A percentile compares a stretch with the other conserved stretches of the same genome.
Evolutionary conservation across 2,888 invertebrate species (phyloP).

Genomic region (Cotesia congregata): DNA sequence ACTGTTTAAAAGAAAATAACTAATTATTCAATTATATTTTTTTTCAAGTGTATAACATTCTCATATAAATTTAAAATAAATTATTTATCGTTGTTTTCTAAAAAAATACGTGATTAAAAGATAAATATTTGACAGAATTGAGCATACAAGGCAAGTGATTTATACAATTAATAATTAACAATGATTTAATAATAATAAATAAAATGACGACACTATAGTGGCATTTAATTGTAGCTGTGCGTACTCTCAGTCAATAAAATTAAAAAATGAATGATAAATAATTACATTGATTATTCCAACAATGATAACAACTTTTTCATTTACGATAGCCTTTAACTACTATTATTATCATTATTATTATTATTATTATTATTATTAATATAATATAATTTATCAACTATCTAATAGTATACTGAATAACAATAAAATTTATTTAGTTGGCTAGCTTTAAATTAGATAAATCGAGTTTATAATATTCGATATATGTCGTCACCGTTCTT

Average conservation of each 20-base stretch:
- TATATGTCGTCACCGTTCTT: constrained; percentile 61
- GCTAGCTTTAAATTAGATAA: constrained; percentile 32
- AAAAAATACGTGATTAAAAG: not conserved
- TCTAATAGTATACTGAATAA: constrained; percentile 13
- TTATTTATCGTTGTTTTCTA: not conserved
- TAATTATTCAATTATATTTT: not conserved
- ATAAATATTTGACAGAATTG: not conserved
- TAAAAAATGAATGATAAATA: constrained; percentile 28
- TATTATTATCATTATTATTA: not conserved
- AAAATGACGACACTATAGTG: not conserved
- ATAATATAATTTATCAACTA: constrained; percentile 15
- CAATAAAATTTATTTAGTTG: constrained; percentile 5
- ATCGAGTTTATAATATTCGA: constrained; percentile 25
- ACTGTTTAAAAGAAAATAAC: not conserved
- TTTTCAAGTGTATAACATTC: not conserved
- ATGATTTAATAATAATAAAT: not conserved
- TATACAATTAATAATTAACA: not conserved
- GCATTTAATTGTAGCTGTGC: constrained; percentile 3
- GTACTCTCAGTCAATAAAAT: constrained; percentile 24
- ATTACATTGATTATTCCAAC: constrained; percentile 13
- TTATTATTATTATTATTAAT: constrained; percentile 1
- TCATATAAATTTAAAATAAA: not conserved
- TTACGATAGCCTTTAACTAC: not conserved
- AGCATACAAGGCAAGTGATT: constrained; percentile 3
- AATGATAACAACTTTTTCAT: not conserved